phyloP scores from a whole-genome alignment of 2,888 invertebrate species.

The Priocnemis perturbator region DNA sequence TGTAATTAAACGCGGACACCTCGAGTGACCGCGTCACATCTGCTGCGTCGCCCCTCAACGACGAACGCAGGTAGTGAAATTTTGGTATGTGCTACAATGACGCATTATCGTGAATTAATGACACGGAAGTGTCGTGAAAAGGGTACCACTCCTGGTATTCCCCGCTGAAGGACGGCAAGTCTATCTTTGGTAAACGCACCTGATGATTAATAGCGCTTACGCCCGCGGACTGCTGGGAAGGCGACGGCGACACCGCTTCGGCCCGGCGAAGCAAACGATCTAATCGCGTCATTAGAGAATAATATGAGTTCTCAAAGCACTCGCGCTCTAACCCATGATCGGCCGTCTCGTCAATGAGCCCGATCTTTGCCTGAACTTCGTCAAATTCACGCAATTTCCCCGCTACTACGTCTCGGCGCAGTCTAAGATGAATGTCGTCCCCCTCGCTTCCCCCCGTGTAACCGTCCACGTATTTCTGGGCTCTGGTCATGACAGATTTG shows the following conservation, averaged over 20 bases:
- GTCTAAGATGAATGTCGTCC: neutral
- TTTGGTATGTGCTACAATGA: constrained; percentile 17
- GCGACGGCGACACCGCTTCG: neutral
- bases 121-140: constrained; percentile 15
- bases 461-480: neutral
- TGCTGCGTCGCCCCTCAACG: constrained; percentile 22
- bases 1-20: constrained; percentile 24
- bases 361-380: neutral
- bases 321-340: neutral
- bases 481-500: neutral
- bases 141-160: neutral
- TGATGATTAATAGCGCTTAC: neutral
- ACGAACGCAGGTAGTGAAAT: too few species aligned
- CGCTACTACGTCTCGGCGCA: neutral
- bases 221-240: neutral
- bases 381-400: constrained; percentile 2
- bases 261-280: neutral
- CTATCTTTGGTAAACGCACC: constrained; percentile 4
- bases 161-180: neutral
- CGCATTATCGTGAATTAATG: constrained; percentile 21
- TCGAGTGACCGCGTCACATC: constrained; percentile 22
- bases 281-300: neutral
- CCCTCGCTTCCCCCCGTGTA: neutral
- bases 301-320: neutral
- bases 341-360: neutral